Conservation (phyloP, 2,888 invertebrate species). For the Erebia epiphron region DNA sequence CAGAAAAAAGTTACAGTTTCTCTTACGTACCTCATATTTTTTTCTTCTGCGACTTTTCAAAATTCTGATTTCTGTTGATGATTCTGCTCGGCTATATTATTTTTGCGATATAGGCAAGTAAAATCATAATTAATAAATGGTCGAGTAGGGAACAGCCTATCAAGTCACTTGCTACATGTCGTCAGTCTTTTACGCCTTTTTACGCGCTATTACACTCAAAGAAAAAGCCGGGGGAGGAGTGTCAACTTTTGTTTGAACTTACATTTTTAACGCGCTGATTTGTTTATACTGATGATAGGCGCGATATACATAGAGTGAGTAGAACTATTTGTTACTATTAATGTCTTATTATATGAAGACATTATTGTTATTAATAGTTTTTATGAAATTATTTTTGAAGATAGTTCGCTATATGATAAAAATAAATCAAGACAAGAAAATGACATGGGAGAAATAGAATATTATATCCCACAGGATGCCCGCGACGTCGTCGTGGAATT, state of each 20-base stretch:
- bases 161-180: slow-evolving; percentile 11
- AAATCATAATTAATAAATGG: no score
- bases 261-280: neutral
- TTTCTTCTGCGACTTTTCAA: no score
- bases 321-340: neutral
- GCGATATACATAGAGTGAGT: neutral
- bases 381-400: neutral
- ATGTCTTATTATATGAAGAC: neutral
- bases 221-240: slow-evolving; percentile 6
- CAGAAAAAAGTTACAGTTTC: no score
- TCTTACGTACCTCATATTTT: no score
- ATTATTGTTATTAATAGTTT: neutral
- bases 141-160: slow-evolving; percentile 1
- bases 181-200: slow-evolving; percentile 10
- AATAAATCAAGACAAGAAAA: no score
- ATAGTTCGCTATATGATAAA: no score
- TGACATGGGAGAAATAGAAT: no score
- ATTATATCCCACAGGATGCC: no score
- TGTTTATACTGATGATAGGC: neutral
- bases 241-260: neutral
- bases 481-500: no score
- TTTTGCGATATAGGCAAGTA: no score
- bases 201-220: slow-evolving; percentile 15
- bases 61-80: no score
- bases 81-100: no score